These are phyloP conservation scores for Phocides pigmalion DNA, from an alignment of 1,140 invertebrate genomes.

Conservation along the genomic window DNA sequence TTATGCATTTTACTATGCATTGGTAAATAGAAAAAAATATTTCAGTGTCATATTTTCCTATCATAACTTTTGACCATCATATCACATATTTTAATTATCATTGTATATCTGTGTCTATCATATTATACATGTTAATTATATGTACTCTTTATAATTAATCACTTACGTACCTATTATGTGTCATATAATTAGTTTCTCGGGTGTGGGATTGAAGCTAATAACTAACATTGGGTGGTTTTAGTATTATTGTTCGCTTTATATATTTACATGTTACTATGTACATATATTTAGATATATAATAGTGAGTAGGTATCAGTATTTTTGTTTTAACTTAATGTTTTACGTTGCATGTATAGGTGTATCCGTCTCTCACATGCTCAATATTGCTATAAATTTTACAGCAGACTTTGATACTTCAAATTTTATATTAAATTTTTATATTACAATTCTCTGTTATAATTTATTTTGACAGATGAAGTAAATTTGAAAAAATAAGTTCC, in stretches of 20 bases:
- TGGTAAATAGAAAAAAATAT: no score
- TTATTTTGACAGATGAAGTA: no score
- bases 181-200: background rate
- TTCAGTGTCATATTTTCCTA: no score
- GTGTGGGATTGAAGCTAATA: background rate
- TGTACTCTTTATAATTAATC: no score
- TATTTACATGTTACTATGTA: conserved; percentile 12
- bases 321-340: background rate
- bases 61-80: no score
- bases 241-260: background rate
- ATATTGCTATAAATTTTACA: background rate
- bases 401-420: background rate
- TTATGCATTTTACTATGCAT: no score
- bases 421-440: no score
- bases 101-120: no score
- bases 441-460: no score
- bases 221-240: conserved; percentile 1
- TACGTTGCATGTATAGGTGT: conserved; percentile 1
- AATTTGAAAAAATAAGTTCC: no score
- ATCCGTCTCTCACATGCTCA: background rate
- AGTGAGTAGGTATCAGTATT: conserved; percentile 2
- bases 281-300: background rate
- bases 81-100: no score
- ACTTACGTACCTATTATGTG: background rate
- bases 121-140: no score